Evolutionary conservation across 2,888 invertebrate genomes (phyloP).

Genomic region (Mythimna loreyi): DNA sequence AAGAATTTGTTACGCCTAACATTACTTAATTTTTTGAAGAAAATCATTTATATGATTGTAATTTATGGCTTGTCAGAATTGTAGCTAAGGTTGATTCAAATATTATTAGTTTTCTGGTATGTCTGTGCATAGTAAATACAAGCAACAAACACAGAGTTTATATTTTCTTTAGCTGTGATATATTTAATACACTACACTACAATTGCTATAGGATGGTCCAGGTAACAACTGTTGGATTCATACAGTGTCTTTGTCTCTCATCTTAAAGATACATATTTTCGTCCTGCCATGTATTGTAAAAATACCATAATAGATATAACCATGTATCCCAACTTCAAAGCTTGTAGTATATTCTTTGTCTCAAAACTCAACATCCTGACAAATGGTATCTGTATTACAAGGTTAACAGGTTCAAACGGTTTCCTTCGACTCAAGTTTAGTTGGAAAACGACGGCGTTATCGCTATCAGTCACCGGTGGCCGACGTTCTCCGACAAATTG

Average conservation of each 20-base stretch:
- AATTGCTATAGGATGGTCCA: no score
- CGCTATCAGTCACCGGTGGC: conserved; percentile 65
- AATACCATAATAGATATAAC: not conserved
- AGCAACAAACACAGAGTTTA: not conserved
- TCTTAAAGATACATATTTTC: no score
- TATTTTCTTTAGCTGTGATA: not conserved
- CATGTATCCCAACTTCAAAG: conserved; percentile 18
- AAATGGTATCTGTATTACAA: conserved; percentile 53
- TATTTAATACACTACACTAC: not conserved
- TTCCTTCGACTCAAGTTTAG: conserved; percentile 60
- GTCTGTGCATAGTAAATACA: not conserved
- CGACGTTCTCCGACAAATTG: conserved; percentile 70
- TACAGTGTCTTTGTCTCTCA: no score
- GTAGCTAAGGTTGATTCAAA: conserved; percentile 14
- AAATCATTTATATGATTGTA: conserved; percentile 20
- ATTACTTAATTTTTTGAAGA: conserved; percentile 30
- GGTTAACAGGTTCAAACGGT: conserved; percentile 57
- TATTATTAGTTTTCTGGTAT: not conserved
- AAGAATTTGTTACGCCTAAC: conserved; percentile 50
- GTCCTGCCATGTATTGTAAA: no score
- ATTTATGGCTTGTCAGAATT: conserved; percentile 39
- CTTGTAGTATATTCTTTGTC: not conserved
- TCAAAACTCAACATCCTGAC: conserved; percentile 51
- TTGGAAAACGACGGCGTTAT: conserved; percentile 57
- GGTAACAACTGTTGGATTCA: no score